Evolutionary conservation across 2,888 invertebrate species (phyloP).

Genomic region (Agrochola circellaris): DNA sequence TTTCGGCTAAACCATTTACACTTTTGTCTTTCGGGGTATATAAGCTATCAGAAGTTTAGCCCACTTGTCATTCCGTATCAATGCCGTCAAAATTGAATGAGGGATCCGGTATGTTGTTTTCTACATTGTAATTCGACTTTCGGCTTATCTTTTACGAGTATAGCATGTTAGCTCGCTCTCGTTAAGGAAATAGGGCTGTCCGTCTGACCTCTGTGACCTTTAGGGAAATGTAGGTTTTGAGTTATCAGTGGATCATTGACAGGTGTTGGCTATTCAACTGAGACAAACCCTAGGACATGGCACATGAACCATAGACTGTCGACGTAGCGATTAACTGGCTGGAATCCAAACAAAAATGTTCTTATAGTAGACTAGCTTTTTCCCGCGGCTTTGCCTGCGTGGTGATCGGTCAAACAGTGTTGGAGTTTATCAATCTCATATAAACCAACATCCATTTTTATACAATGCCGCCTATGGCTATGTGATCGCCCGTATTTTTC

Average conservation of each 20-base stretch:
- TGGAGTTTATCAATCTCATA: too few relatives aligned
- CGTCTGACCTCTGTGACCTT: constrained; percentile 29
- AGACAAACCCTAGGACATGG: not conserved
- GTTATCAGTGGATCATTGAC: constrained; percentile 33
- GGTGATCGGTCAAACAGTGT: too few relatives aligned
- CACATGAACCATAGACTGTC: too few relatives aligned
- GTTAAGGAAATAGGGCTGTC: constrained; percentile 27
- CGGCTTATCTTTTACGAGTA: constrained; percentile 31
- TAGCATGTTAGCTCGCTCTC: constrained; percentile 21
- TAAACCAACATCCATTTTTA: too few relatives aligned
- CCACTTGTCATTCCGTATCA: constrained; percentile 34
- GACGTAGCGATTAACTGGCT: too few relatives aligned
- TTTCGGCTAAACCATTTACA: constrained; percentile 47
- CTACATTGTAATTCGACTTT: not conserved
- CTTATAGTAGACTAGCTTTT: too few relatives aligned
- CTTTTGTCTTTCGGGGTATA: constrained; percentile 28
- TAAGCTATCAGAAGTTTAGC: constrained; percentile 29
- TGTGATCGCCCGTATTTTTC: too few relatives aligned
- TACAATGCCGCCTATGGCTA: too few relatives aligned
- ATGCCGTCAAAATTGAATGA: constrained; percentile 32
- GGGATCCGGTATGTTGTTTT: constrained; percentile 8
- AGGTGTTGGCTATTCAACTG: constrained; percentile 19
- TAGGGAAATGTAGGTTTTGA: constrained; percentile 33
- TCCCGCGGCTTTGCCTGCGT: too few relatives aligned
- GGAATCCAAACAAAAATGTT: not conserved